These are phyloP conservation scores for Campoletis raptor DNA, from an alignment of 2,888 invertebrate species.

Conservation along the genomic window DNA sequence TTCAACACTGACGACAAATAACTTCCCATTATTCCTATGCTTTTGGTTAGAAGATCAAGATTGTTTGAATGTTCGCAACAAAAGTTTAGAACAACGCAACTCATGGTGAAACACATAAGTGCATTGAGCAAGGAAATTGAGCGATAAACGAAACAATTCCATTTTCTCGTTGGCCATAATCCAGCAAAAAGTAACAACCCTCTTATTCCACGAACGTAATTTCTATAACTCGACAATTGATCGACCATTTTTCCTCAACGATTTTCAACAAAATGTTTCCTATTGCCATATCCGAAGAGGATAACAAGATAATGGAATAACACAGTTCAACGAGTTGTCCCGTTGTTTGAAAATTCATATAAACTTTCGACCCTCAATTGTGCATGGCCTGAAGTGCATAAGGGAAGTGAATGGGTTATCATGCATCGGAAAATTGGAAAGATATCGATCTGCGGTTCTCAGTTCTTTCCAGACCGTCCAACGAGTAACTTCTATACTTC, in stretches of 20 bases:
- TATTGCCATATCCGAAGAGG: not conserved
- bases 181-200: conserved; percentile 58
- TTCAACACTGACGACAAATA: conserved; percentile 57
- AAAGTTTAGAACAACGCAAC: conserved; percentile 60
- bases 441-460: conserved; percentile 50
- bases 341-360: conserved; percentile 31
- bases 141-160: conserved; percentile 49
- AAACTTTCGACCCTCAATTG: conserved; percentile 23
- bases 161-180: conserved; percentile 64
- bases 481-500: conserved; percentile 3
- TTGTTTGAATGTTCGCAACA: conserved; percentile 64
- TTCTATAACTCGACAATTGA: conserved; percentile 65
- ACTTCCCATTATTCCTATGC: conserved; percentile 67
- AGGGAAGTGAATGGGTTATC: not conserved
- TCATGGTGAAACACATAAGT: conserved; percentile 53
- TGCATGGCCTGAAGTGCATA: not conserved
- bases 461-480: conserved; percentile 25
- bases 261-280: conserved; percentile 18
- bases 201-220: conserved; percentile 59
- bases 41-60: conserved; percentile 66
- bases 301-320: conserved; percentile 14
- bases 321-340: not conserved
- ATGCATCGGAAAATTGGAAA: conserved; percentile 39
- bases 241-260: conserved; percentile 53
- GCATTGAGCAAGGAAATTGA: conserved; percentile 39